Evolutionary conservation across 2,113 vertebrate genomes (phyloP).

Genomic region (Heptranchias perlo): DNA sequence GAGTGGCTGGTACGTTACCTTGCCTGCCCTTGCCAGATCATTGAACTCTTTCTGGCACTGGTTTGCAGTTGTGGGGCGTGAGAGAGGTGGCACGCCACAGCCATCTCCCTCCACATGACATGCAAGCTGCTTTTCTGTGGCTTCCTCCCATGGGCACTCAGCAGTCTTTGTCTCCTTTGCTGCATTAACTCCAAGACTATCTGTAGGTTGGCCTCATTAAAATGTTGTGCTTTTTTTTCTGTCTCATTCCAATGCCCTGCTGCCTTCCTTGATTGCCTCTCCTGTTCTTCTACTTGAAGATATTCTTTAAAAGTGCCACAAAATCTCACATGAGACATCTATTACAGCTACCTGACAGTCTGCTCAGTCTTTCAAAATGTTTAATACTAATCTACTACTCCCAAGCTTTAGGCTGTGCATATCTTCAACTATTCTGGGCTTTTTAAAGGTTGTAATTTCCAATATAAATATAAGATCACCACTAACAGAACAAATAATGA

Average conservation of each 20-base stretch:
- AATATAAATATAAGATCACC: not conserved
- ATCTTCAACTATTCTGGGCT: not conserved
- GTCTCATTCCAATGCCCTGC: not conserved
- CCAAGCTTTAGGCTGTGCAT: not conserved
- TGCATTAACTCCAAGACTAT: not conserved
- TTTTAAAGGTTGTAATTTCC: not conserved
- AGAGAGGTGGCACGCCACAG: no score
- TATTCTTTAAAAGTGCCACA: not conserved
- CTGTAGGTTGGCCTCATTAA: not conserved
- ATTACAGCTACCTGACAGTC: not conserved
- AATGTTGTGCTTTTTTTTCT: not conserved
- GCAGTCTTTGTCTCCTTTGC: not conserved
- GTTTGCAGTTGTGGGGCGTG: not conserved
- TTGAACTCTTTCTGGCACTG: not conserved
- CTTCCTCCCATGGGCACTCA: not conserved
- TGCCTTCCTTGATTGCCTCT: not conserved
- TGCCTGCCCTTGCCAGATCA: not conserved
- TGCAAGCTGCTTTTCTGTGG: not conserved
- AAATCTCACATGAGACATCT: not conserved
- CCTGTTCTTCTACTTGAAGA: not conserved
- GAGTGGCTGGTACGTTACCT: not conserved
- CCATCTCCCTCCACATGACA: not conserved
- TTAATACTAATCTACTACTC: not conserved
- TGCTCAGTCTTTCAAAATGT: not conserved
- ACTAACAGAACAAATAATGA: not conserved